A percentile compares a stretch with the other conserved stretches of the same genome.
Conservation (phyloP, 2,888 invertebrate species). For the Cantharis flavilabris region DNA sequence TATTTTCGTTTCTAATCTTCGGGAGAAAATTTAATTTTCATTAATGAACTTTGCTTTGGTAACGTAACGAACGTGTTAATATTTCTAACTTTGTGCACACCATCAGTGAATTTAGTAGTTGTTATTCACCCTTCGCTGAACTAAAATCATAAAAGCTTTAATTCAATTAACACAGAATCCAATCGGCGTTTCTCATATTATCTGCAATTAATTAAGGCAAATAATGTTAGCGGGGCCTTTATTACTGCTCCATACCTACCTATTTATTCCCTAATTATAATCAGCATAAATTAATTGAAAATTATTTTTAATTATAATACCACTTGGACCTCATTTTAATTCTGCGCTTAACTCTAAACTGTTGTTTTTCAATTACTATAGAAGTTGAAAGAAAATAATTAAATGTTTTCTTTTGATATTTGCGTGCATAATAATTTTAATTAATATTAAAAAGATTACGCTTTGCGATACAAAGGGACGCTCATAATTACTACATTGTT, state of each 20-base stretch:
- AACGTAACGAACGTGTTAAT: constrained; percentile 14
- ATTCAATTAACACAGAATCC: constrained; percentile 21
- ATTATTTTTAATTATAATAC: background rate
- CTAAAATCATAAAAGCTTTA: constrained; percentile 15
- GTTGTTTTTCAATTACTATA: background rate
- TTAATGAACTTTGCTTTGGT: constrained; percentile 8
- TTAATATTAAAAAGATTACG: background rate
- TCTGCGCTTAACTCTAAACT: background rate
- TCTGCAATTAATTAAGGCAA: constrained; percentile 16
- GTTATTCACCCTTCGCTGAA: constrained; percentile 17
- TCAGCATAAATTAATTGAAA: background rate
- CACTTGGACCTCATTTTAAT: background rate
- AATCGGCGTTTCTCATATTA: constrained; percentile 17
- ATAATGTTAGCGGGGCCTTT: constrained; percentile 2
- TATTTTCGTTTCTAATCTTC: constrained; percentile 1
- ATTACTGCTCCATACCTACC: constrained; percentile 3
- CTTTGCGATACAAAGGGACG: background rate
- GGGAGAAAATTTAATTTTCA: constrained; percentile 9
- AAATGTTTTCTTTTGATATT: background rate
- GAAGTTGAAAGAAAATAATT: background rate
- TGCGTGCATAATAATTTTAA: background rate
- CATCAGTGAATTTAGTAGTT: constrained; percentile 4
- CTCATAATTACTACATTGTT: background rate
- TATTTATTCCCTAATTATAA: background rate
- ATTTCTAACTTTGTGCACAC: constrained; percentile 11